Evolutionary conservation across 2,797 vertebrate species (phyloP).

Genomic region (Antrozous pallidus): DNA sequence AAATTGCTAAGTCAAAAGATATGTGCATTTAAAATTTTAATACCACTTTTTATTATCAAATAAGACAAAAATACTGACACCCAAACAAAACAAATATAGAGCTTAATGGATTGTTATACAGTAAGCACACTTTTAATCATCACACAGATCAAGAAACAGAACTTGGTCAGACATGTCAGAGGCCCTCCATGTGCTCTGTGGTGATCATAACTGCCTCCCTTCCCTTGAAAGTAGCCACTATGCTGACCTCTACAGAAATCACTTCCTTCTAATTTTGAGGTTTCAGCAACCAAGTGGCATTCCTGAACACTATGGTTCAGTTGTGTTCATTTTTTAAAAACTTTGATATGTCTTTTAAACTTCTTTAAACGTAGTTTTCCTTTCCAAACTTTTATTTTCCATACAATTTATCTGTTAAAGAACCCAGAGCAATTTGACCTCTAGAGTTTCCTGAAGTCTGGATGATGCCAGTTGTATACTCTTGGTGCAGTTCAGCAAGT

Average conservation of each 20-base stretch:
- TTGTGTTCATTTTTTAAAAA: not conserved
- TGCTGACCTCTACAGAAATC: not conserved
- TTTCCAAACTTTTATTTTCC: not conserved
- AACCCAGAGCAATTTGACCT: not conserved
- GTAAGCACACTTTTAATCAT: not conserved
- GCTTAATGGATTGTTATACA: not conserved
- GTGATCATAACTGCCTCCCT: not conserved
- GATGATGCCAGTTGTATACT: not conserved
- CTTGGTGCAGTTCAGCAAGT: not conserved
- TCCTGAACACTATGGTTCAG: not conserved
- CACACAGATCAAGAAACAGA: not conserved
- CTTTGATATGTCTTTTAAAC: not conserved
- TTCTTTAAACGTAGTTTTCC: not conserved
- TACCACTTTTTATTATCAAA: constrained; percentile 8
- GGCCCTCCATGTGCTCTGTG: not conserved
- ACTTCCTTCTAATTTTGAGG: not conserved
- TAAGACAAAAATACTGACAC: not conserved
- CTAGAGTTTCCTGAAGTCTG: not conserved
- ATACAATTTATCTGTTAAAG: not conserved
- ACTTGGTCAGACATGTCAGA: not conserved
- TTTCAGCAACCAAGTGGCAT: not conserved
- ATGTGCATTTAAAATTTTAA: not conserved
- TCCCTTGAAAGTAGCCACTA: not conserved
- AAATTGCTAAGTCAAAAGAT: not conserved
- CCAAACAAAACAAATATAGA: not conserved